phyloP scores from a whole-genome alignment of 2,113 vertebrate species.

The Scortum barcoo region DNA sequence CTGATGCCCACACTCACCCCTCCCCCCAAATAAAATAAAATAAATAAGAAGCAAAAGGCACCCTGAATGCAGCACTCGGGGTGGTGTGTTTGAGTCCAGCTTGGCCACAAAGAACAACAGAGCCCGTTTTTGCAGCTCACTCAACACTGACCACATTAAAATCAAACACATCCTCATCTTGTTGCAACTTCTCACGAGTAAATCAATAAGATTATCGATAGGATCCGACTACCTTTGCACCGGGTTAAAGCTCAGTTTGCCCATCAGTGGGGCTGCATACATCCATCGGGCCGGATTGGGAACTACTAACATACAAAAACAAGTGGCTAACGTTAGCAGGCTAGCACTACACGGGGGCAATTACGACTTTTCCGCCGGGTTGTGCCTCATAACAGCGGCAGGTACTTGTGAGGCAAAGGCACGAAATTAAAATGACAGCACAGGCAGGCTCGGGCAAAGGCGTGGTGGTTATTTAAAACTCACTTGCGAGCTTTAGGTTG shows the following conservation, averaged over 20 bases:
- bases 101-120: conserved; percentile 53
- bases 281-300: conserved; percentile 10
- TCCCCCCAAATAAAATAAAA: too few relatives aligned
- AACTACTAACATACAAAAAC: conserved; percentile 62
- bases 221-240: fast-evolving
- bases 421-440: fast-evolving
- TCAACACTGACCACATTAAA: conserved; percentile 35
- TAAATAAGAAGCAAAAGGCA: too few relatives aligned
- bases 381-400: conserved; percentile 10
- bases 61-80: conserved; percentile 19
- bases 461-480: conserved; percentile 49
- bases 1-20: neutral
- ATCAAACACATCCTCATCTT: neutral
- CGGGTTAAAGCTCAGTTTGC: neutral
- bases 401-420: neutral
- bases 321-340: conserved; percentile 74
- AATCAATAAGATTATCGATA: neutral
- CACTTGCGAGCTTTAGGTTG: conserved; percentile 84
- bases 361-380: conserved; percentile 29
- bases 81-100: conserved; percentile 16
- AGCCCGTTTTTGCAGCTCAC: conserved; percentile 38
- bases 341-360: conserved; percentile 21
- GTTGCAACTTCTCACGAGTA: neutral
- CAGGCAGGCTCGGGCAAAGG: neutral
- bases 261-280: conserved; percentile 1